Conservation (phyloP, 2,888 invertebrate genomes). For the Drosophila greeni region DNA sequence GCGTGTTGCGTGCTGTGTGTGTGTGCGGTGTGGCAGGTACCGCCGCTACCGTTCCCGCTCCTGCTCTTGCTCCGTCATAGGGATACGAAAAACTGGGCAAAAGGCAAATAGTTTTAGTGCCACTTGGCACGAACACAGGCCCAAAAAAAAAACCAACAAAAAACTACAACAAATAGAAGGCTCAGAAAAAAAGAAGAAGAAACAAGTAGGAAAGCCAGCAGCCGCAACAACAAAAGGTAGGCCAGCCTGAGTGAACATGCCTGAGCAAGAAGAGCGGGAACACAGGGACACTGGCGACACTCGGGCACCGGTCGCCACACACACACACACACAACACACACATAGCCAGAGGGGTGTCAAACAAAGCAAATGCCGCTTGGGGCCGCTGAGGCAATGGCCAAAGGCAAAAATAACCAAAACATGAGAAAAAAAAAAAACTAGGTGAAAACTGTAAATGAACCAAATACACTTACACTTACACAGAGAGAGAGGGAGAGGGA, state of each 20-base stretch:
- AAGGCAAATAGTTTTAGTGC: constrained; percentile 72
- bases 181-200: constrained; percentile 5
- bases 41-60: constrained; percentile 23
- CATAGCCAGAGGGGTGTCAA: constrained; percentile 4
- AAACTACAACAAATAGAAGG: constrained; percentile 1
- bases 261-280: constrained; percentile 46
- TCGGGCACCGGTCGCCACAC: constrained; percentile 37
- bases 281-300: constrained; percentile 51
- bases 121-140: constrained; percentile 72
- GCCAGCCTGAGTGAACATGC: constrained; percentile 59
- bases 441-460: constrained; percentile 68
- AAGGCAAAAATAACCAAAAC: constrained; percentile 40
- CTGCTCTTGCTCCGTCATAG: constrained; percentile 25
- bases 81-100: constrained; percentile 32
- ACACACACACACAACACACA: neutral
- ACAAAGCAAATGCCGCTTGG: constrained; percentile 48
- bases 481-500: neutral
- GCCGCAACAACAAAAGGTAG: constrained; percentile 35
- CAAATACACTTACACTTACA: constrained; percentile 19
- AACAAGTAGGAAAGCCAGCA: constrained; percentile 3
- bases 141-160: constrained; percentile 23
- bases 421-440: constrained; percentile 46
- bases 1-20: constrained; percentile 36
- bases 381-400: constrained; percentile 42
- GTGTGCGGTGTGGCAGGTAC: constrained; percentile 8